phyloP scores from a whole-genome alignment of 1,140 invertebrate species.

The Trachymyrmex septentrionalis region DNA sequence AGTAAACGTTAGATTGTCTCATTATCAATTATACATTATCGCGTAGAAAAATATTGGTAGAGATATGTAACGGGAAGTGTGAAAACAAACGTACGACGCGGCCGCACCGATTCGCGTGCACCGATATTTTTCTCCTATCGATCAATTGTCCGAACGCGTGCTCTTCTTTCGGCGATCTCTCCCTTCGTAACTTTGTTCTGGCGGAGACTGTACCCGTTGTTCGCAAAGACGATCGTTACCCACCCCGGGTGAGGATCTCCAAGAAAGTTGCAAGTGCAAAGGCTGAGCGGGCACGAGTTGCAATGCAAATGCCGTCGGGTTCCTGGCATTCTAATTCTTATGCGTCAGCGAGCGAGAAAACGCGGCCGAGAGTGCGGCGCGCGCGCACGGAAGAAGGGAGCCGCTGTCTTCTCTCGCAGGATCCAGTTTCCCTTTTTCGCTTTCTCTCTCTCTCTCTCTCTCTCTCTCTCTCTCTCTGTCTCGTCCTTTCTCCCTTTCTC shows the following conservation, averaged over 20 bases:
- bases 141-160: conserved; percentile 36
- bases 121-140: conserved; percentile 39
- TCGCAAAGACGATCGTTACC: conserved; percentile 66
- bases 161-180: conserved; percentile 21
- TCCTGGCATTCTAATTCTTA: conserved; percentile 69
- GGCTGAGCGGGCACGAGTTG: conserved; percentile 49
- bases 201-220: conserved; percentile 57
- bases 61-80: neutral
- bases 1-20: neutral
- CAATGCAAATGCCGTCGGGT: conserved; percentile 50
- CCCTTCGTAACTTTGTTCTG: conserved; percentile 49
- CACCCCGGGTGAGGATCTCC: conserved; percentile 43
- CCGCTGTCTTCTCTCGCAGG: conserved; percentile 66
- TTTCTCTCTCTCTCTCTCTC: neutral
- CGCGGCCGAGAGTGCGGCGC: conserved; percentile 66
- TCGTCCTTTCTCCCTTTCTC: neutral
- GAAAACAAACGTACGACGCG: neutral
- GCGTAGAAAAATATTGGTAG: neutral
- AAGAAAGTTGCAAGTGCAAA: conserved; percentile 74
- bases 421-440: conserved; percentile 73
- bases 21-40: neutral
- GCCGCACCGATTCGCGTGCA: conserved; percentile 18
- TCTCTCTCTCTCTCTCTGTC: neutral
- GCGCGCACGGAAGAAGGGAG: conserved; percentile 72
- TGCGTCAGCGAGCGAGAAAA: conserved; percentile 66